Evolutionary conservation across 2,888 invertebrate species (phyloP), one percentile per base, ranked within the genome.

Genomic region (Ischnus inquisitorius): DNA sequence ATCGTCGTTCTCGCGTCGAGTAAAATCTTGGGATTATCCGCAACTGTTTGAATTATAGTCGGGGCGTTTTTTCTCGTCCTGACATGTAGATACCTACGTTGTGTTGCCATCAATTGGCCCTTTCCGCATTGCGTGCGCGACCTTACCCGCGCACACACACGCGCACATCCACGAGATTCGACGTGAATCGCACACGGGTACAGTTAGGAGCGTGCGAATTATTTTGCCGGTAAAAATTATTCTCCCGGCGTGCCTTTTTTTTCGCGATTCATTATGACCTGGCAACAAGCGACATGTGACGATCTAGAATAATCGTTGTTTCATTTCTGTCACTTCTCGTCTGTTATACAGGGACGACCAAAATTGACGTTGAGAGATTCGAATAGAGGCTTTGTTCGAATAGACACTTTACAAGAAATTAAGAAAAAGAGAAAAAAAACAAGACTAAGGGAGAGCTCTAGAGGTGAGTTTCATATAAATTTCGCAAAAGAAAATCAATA

Each of bases 41-140:
- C 14, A 2, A 25, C 14, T 22, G 22, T 25, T 57, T 57, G 57
- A 54, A 57, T 25, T 14, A 25, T 3, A 14, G 2, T 57, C 57
- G 28, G 25, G 28, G 28, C 57, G 57, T 57, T 57, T 57, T 57
- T 25, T 3, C 12, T 28, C 28, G 57, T 51, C 51, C n/a, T 6
- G 51, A 16, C 28, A 12, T 57, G 57, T 14, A 57, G 22, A 57
- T 12, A 28, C 22, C n/a, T 0, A 16, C 72, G 46, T 62, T 62
- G 62, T 46, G 25, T 64, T 51, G 72, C 54, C 57, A 68, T 48
- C 46, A 79, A 83, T 75, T 79, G 76, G 43, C 46, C 65, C 65
- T 41, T 81, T 81, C 76, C 76, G 69, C 57, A 65, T 77, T 71
- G 60, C 74, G 68, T 71, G 78, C 57, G 57, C 57, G 57, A 57